phyloP scores from a whole-genome alignment of 2,888 invertebrate genomes.

The Selenia dentaria region DNA sequence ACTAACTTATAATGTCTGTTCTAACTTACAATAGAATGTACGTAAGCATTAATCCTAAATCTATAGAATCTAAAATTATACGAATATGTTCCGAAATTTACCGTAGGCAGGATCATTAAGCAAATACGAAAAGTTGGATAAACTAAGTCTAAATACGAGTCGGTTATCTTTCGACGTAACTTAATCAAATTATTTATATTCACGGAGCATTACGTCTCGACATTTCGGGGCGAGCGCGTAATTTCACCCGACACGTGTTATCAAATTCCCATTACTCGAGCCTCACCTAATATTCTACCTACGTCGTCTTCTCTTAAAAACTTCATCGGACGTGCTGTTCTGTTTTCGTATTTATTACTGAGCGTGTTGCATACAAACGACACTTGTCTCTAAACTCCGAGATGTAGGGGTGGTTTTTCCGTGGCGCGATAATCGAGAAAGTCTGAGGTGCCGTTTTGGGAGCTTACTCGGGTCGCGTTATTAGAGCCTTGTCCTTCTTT shows the following conservation, averaged over 20 bases:
- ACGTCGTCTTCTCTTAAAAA: conserved; percentile 63
- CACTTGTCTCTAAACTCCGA: conserved; percentile 32
- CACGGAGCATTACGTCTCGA: conserved; percentile 36
- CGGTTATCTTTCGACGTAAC: conserved; percentile 3
- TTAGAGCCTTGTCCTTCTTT: conserved; percentile 76
- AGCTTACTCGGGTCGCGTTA: conserved; percentile 72
- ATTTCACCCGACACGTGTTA: conserved; percentile 49
- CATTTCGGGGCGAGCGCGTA: conserved; percentile 29
- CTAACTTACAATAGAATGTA: no score
- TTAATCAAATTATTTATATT: conserved; percentile 59
- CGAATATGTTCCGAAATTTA: no score
- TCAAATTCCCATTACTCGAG: conserved; percentile 62
- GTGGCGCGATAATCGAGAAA: conserved; percentile 33
- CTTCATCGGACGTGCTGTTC: conserved; percentile 67
- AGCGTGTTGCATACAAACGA: conserved; percentile 11
- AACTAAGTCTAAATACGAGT: background rate
- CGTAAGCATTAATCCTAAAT: no score
- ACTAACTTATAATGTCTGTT: no score
- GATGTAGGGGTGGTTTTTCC: conserved; percentile 44
- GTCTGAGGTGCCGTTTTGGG: conserved; percentile 72
- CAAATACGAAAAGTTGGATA: conserved; percentile 21
- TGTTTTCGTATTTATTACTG: conserved; percentile 67
- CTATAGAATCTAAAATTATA: no score
- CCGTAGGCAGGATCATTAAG: conserved; percentile 11
- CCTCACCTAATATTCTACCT: conserved; percentile 59